phyloP scores from a whole-genome alignment of 2,888 invertebrate genomes.

The Watsonalla binaria region DNA sequence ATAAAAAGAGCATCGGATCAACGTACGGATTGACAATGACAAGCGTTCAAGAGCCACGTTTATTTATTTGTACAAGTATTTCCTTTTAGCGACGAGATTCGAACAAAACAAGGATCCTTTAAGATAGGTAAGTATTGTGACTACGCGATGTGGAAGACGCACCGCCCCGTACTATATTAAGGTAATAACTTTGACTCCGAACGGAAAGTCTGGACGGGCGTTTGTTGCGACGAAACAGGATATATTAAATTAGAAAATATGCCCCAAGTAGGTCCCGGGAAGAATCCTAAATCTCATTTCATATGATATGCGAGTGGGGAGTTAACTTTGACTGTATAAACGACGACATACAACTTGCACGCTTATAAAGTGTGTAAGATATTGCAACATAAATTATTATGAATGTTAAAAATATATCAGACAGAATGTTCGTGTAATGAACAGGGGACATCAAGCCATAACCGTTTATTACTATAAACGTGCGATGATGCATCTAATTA shows the following conservation, averaged over 20 bases:
- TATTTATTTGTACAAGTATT: slow-evolving; percentile 77
- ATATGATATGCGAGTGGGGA: slow-evolving; percentile 22
- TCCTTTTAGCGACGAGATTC: slow-evolving; percentile 69
- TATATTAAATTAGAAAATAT: slow-evolving; percentile 62
- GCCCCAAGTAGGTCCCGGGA: slow-evolving; percentile 18
- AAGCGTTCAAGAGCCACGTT: slow-evolving; percentile 68
- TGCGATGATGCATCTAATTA: not conserved
- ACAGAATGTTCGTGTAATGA: not conserved
- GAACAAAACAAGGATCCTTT: slow-evolving; percentile 69
- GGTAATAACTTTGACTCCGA: slow-evolving; percentile 59
- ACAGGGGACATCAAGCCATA: not conserved
- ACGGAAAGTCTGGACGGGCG: slow-evolving; percentile 45
- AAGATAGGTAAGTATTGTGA: slow-evolving; percentile 59
- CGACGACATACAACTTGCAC: slow-evolving; percentile 6
- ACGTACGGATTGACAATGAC: slow-evolving; percentile 72
- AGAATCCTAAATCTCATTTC: slow-evolving; percentile 16
- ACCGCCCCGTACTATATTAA: slow-evolving; percentile 54
- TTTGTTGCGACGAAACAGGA: slow-evolving; percentile 48
- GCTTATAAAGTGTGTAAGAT: not conserved
- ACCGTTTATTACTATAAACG: not conserved
- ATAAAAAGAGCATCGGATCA: slow-evolving; percentile 68
- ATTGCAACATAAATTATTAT: slow-evolving; percentile 2
- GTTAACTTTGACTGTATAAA: slow-evolving; percentile 28
- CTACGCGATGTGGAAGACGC: slow-evolving; percentile 33
- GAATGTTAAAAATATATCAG: not conserved